Evolutionary conservation across 2,888 invertebrate species (phyloP).

Genomic region (Nowickia ferox): DNA sequence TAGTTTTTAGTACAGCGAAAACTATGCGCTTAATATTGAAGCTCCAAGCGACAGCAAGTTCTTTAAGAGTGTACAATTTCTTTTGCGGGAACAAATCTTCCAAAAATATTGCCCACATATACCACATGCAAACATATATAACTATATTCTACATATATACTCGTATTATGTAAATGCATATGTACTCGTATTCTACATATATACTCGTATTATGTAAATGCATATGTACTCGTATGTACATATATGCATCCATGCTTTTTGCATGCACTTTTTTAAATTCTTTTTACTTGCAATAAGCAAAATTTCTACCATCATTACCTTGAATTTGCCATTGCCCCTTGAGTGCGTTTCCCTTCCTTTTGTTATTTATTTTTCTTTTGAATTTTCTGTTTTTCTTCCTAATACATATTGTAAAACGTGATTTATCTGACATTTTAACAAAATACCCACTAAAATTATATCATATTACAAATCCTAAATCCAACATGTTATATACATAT

Average conservation of each 20-base stretch:
- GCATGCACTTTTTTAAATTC: not conserved
- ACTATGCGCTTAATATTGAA: too few species aligned
- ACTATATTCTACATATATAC: too few species aligned
- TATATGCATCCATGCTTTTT: not conserved
- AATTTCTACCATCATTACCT: conserved; percentile 19
- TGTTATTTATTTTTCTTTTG: conserved; percentile 28
- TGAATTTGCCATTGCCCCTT: conserved; percentile 3
- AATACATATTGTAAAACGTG: conserved; percentile 61
- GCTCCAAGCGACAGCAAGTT: too few species aligned
- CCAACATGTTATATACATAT: conserved; percentile 41
- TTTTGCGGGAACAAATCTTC: too few species aligned
- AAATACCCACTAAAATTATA: conserved; percentile 61
- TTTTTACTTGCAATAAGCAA: not conserved
- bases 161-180: not conserved
- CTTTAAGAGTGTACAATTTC: too few species aligned
- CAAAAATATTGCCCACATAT: too few species aligned
- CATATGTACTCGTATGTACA: not conserved
- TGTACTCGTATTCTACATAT: not conserved
- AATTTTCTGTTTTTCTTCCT: conserved; percentile 6
- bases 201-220: not conserved
- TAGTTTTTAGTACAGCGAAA: too few species aligned
- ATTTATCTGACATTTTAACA: conserved; percentile 70
- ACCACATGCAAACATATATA: too few species aligned
- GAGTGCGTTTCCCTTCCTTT: not conserved
- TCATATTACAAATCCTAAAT: conserved; percentile 67